Evolutionary conservation across 2,113 vertebrate genomes (phyloP).

Genomic region (Montifringilla adamsi): DNA sequence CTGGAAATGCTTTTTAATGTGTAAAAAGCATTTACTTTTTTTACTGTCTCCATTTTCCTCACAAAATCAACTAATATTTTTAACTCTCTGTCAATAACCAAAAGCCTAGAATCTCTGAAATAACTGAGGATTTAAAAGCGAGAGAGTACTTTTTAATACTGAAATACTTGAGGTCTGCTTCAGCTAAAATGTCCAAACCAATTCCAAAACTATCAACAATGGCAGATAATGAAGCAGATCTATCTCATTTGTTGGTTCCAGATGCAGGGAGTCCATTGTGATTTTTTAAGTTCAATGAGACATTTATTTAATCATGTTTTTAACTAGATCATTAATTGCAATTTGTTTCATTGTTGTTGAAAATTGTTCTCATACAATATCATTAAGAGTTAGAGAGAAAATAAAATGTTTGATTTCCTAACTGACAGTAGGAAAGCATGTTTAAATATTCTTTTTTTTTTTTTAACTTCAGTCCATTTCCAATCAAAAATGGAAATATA

Average conservation of each 20-base stretch:
- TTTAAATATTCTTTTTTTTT: background rate
- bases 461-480: background rate
- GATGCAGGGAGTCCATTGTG: background rate
- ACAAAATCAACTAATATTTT: background rate
- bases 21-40: background rate
- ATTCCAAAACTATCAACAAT: conserved; percentile 14
- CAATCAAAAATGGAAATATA: background rate
- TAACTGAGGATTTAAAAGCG: background rate
- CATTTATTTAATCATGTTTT: background rate
- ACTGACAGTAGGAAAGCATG: background rate
- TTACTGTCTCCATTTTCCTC: background rate
- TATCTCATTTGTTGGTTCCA: background rate
- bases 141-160: background rate
- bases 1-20: background rate
- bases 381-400: conserved; percentile 1
- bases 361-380: background rate
- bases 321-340: conserved; percentile 17
- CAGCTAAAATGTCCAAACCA: background rate
- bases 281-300: background rate
- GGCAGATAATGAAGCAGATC: background rate
- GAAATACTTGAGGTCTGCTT: conserved; percentile 28
- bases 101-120: background rate
- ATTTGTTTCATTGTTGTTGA: conserved; percentile 1
- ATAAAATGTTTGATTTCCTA: background rate
- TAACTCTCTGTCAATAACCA: background rate